These are phyloP conservation scores for Daphoenositta chrysoptera DNA, from an alignment of 2,113 vertebrate genomes.

Conservation along the genomic window DNA sequence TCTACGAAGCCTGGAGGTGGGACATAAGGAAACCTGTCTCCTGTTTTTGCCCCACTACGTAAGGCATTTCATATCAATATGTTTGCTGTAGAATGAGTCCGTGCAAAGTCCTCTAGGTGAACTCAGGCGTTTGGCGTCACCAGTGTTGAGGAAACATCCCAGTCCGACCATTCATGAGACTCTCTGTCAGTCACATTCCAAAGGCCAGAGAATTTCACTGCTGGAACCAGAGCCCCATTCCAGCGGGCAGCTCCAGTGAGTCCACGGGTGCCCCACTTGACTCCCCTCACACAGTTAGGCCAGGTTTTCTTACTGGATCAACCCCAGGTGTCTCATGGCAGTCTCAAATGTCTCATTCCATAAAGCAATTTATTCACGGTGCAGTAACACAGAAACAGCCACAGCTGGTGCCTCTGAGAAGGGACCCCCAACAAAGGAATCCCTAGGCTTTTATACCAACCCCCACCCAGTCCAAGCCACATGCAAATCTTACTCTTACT, in stretches of 20 bases:
- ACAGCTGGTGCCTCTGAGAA: not conserved
- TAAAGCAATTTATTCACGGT: not conserved
- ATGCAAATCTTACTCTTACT: not conserved
- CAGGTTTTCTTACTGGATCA: not conserved
- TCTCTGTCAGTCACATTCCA: not conserved
- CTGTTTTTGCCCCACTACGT: not conserved
- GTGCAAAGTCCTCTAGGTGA: not conserved
- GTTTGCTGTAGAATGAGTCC: not conserved
- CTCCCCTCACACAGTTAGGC: not conserved
- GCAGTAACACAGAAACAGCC: not conserved
- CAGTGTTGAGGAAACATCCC: not conserved
- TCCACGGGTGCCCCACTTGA: not conserved
- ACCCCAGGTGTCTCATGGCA: not conserved
- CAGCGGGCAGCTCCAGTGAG: not conserved
- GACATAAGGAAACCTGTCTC: not conserved
- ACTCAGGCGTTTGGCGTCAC: fast-evolving
- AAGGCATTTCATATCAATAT: not conserved
- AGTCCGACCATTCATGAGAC: not conserved
- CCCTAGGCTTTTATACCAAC: not conserved
- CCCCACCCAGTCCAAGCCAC: not conserved
- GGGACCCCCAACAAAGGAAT: not conserved
- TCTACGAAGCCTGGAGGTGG: not conserved
- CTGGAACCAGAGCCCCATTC: not conserved
- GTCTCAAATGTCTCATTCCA: not conserved
- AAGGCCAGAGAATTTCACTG: not conserved